Evolutionary conservation across 2,888 invertebrate genomes (phyloP), one percentile per base, ranked within the genome.

Genomic region (Myopa tessellatipennis): DNA sequence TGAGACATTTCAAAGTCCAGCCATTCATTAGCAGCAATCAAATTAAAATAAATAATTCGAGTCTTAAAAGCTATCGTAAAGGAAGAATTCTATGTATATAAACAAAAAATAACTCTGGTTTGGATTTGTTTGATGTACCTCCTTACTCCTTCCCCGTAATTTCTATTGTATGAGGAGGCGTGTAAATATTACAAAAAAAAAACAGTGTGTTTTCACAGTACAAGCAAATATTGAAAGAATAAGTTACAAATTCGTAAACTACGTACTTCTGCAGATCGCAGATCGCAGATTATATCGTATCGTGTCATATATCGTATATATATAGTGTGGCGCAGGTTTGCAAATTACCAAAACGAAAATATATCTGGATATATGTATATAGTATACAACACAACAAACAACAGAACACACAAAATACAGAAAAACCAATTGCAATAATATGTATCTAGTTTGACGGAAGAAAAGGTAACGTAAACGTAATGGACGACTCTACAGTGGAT

Each of bases 81-180:
- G 45, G 50, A 26, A 38, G 18, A 55, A 50, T 34, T 45, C 68
- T 73, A 34, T 71, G 55, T 34, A 67, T 71, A 63, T 34, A 67
- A 58, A 55, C 61, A 6, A 74, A 38, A 38, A 45, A 45, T 45
- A 12, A 65, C 61, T 61, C 61, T 79, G 80, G 80, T 79, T 84
- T 55, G 58, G 40, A 36, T 58, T 34, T 61, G 58, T n/a, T 69
- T 58, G 69, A 75, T 88, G 85, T 89, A 89, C 89, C 89, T 89
- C 89, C 87, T 87, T 87, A 88, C 87, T 89, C 89, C 89, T 88
- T 86, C 88, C 88, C 87, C 87, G 89, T 86, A 89, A 87, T 86
- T 88, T 88, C 89, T 89, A 81, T 80, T 80, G 78, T 80, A 79
- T 79, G 76, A 80, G 79, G 79, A 79, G 78, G 77, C 79, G 79